phyloP scores from a whole-genome alignment of 2,888 invertebrate genomes.

The Drosophila melanosoma region DNA sequence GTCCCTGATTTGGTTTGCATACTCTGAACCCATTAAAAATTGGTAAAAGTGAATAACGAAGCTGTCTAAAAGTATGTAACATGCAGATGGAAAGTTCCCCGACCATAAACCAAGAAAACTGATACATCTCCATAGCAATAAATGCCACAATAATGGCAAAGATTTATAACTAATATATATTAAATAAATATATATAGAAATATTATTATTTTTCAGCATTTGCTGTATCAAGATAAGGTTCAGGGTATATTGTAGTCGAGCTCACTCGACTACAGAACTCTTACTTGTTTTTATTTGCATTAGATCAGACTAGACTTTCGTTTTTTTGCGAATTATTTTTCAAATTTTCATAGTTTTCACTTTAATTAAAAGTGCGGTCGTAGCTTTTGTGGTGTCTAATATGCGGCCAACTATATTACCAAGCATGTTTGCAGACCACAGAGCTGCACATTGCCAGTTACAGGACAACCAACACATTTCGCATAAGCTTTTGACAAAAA shows the following conservation, averaged over 20 bases:
- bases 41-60: neutral
- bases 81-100: neutral
- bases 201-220: neutral
- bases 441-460: slow-evolving; percentile 17
- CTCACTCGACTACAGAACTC: neutral
- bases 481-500: neutral
- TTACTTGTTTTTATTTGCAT: slow-evolving; percentile 10
- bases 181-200: too few relatives aligned
- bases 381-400: slow-evolving; percentile 67
- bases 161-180: neutral
- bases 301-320: slow-evolving; percentile 6
- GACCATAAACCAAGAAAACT: neutral
- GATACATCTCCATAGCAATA: neutral
- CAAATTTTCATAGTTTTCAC: slow-evolving; percentile 77
- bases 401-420: slow-evolving; percentile 67
- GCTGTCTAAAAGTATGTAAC: neutral
- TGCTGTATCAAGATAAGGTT: neutral
- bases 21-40: neutral
- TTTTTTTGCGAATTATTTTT: slow-evolving; percentile 64
- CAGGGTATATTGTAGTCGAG: neutral
- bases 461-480: slow-evolving; percentile 6
- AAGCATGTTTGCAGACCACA: slow-evolving; percentile 29
- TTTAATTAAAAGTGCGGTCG: slow-evolving; percentile 79
- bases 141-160: neutral
- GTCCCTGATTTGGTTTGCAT: slow-evolving; percentile 25